Evolutionary conservation across 2,797 vertebrate species (phyloP).

Genomic region (Acipenser transmontanus): DNA sequence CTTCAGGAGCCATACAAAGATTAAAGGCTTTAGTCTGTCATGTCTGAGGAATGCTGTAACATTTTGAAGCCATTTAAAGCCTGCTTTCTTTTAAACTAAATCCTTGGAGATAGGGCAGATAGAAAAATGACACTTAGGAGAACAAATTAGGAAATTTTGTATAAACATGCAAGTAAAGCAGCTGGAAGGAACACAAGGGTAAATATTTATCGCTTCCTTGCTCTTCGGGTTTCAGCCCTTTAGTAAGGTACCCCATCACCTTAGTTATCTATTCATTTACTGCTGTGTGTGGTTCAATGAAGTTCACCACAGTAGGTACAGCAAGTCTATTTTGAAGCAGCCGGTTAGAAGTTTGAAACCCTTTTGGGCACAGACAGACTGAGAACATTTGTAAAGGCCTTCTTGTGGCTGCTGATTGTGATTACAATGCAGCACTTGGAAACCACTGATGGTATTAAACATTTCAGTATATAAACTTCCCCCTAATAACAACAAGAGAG

Average conservation of each 20-base stretch:
- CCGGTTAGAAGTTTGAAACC: not conserved
- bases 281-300: not conserved
- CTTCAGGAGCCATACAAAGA: conserved; percentile 66
- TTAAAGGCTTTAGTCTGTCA: conserved; percentile 71
- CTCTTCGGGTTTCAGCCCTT: not conserved
- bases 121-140: conserved; percentile 47
- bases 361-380: not conserved
- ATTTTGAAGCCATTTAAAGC: conserved; percentile 49
- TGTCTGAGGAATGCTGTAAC: conserved; percentile 68
- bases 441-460: conserved; percentile 3
- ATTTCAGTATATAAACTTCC: conserved; percentile 8
- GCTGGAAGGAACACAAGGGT: conserved; percentile 40
- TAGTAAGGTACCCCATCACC: not conserved
- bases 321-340: not conserved
- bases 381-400: not conserved
- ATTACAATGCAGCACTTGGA: conserved; percentile 8
- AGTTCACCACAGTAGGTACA: not conserved
- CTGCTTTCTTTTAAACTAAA: conserved; percentile 44
- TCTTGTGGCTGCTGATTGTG: not conserved
- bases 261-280: conserved; percentile 2
- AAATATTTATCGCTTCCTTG: conserved; percentile 46
- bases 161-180: conserved; percentile 44
- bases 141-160: conserved; percentile 50
- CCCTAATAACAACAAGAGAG: conserved; percentile 28
- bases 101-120: conserved; percentile 48